phyloP scores from a whole-genome alignment of 2,888 invertebrate genomes.

The Odontocerum albicorne region DNA sequence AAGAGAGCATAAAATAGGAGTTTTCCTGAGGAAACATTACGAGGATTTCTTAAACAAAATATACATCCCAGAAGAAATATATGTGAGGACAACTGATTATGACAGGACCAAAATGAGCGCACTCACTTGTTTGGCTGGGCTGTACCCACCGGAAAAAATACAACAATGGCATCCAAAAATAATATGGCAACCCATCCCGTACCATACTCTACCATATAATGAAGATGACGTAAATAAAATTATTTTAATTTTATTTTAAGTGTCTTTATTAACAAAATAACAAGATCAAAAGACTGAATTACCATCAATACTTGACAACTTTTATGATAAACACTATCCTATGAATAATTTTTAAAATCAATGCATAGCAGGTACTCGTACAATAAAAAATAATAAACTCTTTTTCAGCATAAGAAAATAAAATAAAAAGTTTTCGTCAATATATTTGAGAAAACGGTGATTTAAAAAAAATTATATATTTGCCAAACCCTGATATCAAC shows the following conservation, averaged over 20 bases:
- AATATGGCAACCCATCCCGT: slow-evolving; percentile 72
- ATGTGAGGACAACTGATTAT: slow-evolving; percentile 65
- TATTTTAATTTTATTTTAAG: not conserved
- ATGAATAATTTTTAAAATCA: too few species aligned
- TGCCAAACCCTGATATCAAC: too few species aligned
- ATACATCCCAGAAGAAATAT: slow-evolving; percentile 52
- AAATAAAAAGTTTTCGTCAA: too few species aligned
- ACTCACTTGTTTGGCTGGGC: slow-evolving; percentile 65
- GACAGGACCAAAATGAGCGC: slow-evolving; percentile 77
- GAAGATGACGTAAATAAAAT: slow-evolving; percentile 46
- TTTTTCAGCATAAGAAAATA: too few species aligned
- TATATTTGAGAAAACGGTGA: too few species aligned
- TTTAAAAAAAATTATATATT: too few species aligned
- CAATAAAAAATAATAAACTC: too few species aligned
- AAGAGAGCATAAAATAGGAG: slow-evolving; percentile 53
- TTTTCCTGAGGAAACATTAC: slow-evolving; percentile 52
- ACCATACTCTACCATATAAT: slow-evolving; percentile 44
- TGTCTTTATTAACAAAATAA: too few species aligned
- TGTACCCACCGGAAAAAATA: slow-evolving; percentile 62
- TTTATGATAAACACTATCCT: too few species aligned
- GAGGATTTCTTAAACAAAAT: slow-evolving; percentile 49
- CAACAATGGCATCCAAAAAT: slow-evolving; percentile 61
- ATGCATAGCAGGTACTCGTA: too few species aligned
- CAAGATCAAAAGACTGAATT: too few species aligned
- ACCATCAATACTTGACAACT: too few species aligned